Conservation (phyloP, 2,113 vertebrate genomes). For the Gambusia holbrooki region DNA sequence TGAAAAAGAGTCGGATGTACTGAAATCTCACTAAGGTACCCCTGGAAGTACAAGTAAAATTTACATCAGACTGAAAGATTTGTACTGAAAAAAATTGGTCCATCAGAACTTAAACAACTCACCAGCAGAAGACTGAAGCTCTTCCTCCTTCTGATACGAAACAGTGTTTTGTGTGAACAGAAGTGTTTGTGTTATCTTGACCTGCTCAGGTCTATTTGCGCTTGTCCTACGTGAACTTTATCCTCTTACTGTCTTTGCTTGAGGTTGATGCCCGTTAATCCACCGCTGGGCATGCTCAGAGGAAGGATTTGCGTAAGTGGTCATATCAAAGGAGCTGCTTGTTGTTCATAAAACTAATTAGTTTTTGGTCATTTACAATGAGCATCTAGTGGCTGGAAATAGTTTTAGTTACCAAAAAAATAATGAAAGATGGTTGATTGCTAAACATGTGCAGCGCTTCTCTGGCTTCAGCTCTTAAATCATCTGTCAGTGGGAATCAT, state of each 20-base stretch:
- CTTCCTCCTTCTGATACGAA: slow-evolving; percentile 11
- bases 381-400: neutral
- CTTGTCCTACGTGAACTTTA: slow-evolving; percentile 53
- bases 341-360: neutral
- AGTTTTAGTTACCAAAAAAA: neutral
- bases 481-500: neutral
- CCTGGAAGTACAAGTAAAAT: neutral
- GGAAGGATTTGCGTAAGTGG: slow-evolving; percentile 33
- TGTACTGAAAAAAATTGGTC: neutral
- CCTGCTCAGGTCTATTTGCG: slow-evolving; percentile 68
- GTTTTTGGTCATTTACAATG: too few species aligned
- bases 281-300: slow-evolving; percentile 39
- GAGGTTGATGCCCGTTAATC: slow-evolving; percentile 68
- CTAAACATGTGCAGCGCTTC: neutral
- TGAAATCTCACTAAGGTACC: neutral
- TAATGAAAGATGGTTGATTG: neutral
- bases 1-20: neutral
- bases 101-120: slow-evolving; percentile 29
- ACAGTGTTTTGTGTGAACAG: slow-evolving; percentile 28
- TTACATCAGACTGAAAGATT: neutral
- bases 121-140: slow-evolving; percentile 50
- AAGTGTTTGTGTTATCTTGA: slow-evolving; percentile 29
- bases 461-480: neutral
- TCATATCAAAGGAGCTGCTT: slow-evolving; percentile 23
- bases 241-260: slow-evolving; percentile 76